A percentile compares a stretch with the other conserved stretches of the same genome.
phyloP scores from a whole-genome alignment of 2,888 invertebrate species.

The Erpobdella octoculata region DNA sequence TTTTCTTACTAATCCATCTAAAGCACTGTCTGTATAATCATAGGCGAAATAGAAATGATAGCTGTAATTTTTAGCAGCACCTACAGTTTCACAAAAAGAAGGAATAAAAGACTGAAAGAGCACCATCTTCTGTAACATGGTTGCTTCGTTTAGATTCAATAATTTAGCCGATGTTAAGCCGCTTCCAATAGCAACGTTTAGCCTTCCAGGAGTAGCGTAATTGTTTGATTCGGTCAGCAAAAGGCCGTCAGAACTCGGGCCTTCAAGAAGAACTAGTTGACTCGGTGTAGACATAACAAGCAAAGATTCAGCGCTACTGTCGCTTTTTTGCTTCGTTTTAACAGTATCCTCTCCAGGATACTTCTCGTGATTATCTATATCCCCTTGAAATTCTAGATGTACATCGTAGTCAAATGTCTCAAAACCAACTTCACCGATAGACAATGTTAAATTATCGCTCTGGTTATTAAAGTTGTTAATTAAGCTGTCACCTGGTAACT shows the following conservation, averaged over 20 bases:
- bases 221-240: neutral
- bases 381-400: no score
- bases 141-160: slow-evolving; percentile 6
- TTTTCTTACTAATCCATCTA: slow-evolving; percentile 8
- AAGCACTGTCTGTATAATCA: slow-evolving; percentile 27
- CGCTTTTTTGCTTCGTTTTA: no score
- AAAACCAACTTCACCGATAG: no score
- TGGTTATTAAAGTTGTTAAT: no score
- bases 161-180: slow-evolving; percentile 26
- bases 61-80: neutral
- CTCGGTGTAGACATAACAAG: no score
- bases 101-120: slow-evolving; percentile 28
- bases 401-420: no score
- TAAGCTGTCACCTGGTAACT: no score
- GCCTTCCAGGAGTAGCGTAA: neutral
- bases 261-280: no score
- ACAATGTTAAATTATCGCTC: no score
- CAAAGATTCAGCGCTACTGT: no score
- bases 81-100: neutral
- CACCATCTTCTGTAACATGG: slow-evolving; percentile 21
- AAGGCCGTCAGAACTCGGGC: neutral
- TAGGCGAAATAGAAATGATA: slow-evolving; percentile 32
- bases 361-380: no score
- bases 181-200: slow-evolving; percentile 27
- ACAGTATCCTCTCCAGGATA: no score